phyloP scores from a whole-genome alignment of 2,888 invertebrate genomes.

The Prostheceraeus crozeri region DNA sequence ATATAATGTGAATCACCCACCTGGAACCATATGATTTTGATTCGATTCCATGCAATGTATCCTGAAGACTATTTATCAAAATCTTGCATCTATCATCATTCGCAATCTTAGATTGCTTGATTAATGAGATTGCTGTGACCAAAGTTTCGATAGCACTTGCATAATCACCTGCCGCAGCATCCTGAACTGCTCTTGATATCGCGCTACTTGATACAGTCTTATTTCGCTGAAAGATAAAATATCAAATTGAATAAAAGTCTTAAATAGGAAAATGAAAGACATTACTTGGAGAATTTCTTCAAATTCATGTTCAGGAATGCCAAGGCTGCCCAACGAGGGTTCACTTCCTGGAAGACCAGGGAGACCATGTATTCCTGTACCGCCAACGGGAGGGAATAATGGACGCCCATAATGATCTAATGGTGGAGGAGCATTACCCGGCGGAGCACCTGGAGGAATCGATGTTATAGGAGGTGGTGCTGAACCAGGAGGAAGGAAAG shows the following conservation, averaged over 20 bases:
- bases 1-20: conserved; percentile 43
- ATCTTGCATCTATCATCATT: conserved; percentile 96
- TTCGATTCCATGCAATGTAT: conserved; percentile 91
- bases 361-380: not conserved
- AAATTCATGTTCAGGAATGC: conserved; percentile 75
- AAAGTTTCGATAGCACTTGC: conserved; percentile 96
- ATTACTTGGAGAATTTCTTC: conserved; percentile 85
- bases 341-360: too few relatives aligned
- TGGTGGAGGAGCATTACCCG: conserved; percentile 37
- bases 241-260: too few relatives aligned
- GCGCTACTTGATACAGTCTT: conserved; percentile 94
- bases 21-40: conserved; percentile 78
- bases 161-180: conserved; percentile 90
- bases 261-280: too few relatives aligned
- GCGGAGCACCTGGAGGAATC: conserved; percentile 48
- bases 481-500: conserved; percentile 74
- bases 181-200: conserved; percentile 89
- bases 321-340: conserved; percentile 6
- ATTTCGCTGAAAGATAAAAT: conserved; percentile 86
- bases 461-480: conserved; percentile 48
- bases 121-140: conserved; percentile 93
- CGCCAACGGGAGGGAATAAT: not conserved
- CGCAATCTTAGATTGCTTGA: conserved; percentile 92
- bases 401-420: conserved; percentile 40
- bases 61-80: conserved; percentile 86